Evolutionary conservation across 1,140 invertebrate genomes (phyloP).

Genomic region (Drosophila baimaii): DNA sequence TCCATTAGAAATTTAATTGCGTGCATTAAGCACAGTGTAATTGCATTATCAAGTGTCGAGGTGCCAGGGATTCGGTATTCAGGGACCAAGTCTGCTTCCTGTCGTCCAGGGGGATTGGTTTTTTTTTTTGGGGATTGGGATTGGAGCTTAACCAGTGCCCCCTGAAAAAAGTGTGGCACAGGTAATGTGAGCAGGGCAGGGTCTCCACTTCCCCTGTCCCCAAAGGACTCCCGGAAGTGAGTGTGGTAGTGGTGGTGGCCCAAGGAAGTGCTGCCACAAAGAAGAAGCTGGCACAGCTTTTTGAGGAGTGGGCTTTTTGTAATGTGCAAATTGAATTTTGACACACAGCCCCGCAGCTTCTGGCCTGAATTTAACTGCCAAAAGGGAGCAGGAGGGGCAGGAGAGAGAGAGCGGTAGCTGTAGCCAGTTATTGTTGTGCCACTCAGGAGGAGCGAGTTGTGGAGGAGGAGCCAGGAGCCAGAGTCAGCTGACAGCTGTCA

Average conservation of each 20-base stretch:
- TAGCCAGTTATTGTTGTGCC: slow-evolving; percentile 34
- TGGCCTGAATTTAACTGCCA: slow-evolving; percentile 38
- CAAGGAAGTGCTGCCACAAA: slow-evolving; percentile 27
- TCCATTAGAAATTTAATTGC: slow-evolving; percentile 74
- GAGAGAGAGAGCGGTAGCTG: not conserved
- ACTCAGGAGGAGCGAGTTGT: not conserved
- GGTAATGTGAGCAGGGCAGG: slow-evolving; percentile 13
- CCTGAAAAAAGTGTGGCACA: slow-evolving; percentile 24
- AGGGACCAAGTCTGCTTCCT: not conserved
- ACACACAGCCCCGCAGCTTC: slow-evolving; percentile 44
- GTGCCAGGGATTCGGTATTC: not conserved
- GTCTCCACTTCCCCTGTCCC: not conserved
- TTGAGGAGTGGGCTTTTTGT: slow-evolving; percentile 38
- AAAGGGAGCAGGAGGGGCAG: slow-evolving; percentile 20
- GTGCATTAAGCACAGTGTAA: slow-evolving; percentile 70
- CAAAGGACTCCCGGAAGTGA: slow-evolving; percentile 33
- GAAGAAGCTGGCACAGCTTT: not conserved
- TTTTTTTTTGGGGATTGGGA: not conserved
- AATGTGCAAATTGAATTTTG: slow-evolving; percentile 79
- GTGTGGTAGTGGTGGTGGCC: slow-evolving; percentile 6
- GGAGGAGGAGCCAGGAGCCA: slow-evolving; percentile 1
- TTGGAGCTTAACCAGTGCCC: slow-evolving; percentile 28
- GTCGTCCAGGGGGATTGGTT: not conserved
- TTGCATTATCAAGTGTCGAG: slow-evolving; percentile 63
- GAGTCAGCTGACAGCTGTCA: slow-evolving; percentile 56